Evolutionary conservation across 2,797 vertebrate species (phyloP).

Genomic region (Geotrypetes seraphini): DNA sequence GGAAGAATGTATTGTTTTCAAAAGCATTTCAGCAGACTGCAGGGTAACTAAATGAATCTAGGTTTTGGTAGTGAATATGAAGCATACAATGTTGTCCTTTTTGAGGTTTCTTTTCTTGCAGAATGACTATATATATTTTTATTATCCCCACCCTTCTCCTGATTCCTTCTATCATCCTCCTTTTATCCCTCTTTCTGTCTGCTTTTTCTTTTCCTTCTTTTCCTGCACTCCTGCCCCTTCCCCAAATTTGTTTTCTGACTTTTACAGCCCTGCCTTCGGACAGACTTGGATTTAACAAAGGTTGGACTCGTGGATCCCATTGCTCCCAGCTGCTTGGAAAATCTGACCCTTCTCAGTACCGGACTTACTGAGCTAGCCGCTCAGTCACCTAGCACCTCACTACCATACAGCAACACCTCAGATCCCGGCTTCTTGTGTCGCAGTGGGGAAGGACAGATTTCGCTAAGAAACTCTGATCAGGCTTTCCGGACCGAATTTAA

Average conservation of each 20-base stretch:
- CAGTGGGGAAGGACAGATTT: constrained; percentile 55
- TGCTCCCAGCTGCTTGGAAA: constrained; percentile 67
- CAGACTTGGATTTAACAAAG: constrained; percentile 69
- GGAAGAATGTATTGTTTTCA: too few relatives aligned
- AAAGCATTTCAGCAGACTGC: too few relatives aligned
- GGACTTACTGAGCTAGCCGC: constrained; percentile 62
- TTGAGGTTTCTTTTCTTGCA: too few relatives aligned
- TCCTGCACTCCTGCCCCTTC: neutral
- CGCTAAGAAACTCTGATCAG: constrained; percentile 71
- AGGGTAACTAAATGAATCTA: too few relatives aligned
- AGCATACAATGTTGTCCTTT: too few relatives aligned
- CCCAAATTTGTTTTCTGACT: constrained; percentile 19
- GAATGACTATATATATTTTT: too few relatives aligned
- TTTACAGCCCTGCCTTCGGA: constrained; percentile 74
- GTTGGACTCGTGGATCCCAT: constrained; percentile 68
- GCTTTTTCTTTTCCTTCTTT: constrained; percentile 7
- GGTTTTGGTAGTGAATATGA: too few relatives aligned
- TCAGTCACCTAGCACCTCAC: constrained; percentile 44
- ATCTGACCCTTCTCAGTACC: constrained; percentile 51
- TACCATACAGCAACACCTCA: constrained; percentile 38
- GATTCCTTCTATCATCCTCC: constrained; percentile 11
- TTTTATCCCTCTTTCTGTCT: neutral
- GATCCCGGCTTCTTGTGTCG: constrained; percentile 62
- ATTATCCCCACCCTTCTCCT: too few relatives aligned
- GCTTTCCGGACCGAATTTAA: constrained; percentile 97